Evolutionary conservation across 1,140 invertebrate genomes (phyloP).

Genomic region (Neodiprion fabricii): DNA sequence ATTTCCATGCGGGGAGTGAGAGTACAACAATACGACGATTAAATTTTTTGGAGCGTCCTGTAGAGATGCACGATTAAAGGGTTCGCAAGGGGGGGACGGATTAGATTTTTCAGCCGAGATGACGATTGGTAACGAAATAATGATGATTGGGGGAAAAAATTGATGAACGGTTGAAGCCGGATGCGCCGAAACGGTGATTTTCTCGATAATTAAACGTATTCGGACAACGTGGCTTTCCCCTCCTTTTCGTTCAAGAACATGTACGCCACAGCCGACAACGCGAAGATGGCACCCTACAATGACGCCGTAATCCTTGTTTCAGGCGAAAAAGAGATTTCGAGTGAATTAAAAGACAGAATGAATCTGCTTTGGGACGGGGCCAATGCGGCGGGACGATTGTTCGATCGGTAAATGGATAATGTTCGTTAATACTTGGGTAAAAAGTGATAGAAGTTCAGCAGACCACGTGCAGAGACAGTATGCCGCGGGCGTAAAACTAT

Average conservation of each 20-base stretch:
- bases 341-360: neutral
- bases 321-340: constrained; percentile 15
- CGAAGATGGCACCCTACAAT: constrained; percentile 57
- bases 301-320: constrained; percentile 49
- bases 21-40: neutral
- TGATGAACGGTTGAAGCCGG: too few species aligned
- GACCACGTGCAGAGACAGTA: constrained; percentile 44
- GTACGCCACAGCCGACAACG: constrained; percentile 48
- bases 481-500: neutral
- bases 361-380: too few species aligned
- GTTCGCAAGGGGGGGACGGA: neutral
- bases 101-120: neutral
- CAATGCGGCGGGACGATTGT: neutral
- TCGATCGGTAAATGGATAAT: neutral
- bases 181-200: neutral
- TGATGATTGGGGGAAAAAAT: neutral
- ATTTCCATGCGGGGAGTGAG: neutral
- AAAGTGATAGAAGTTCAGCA: neutral
- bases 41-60: neutral
- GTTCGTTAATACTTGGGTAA: neutral
- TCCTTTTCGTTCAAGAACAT: constrained; percentile 38
- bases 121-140: neutral
- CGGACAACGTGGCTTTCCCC: constrained; percentile 46
- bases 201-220: neutral
- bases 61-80: neutral